Conservation (phyloP, 2,888 invertebrate species). For the Himalopsyche tibetana region DNA sequence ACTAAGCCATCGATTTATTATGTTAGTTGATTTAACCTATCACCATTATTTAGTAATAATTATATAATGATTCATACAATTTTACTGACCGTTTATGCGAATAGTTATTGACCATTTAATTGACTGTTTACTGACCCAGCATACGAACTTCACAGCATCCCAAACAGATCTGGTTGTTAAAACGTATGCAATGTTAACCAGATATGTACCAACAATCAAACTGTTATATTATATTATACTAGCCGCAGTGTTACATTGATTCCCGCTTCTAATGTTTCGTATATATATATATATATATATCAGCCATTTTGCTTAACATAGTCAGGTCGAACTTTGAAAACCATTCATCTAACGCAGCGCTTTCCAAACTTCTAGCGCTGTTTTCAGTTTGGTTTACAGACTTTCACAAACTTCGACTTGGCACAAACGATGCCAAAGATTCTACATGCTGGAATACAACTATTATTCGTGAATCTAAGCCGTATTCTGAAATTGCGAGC, state of each 20-base stretch:
- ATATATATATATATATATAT: neutral
- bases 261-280: neutral
- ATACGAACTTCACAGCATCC: too few species aligned
- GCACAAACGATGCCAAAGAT: slow-evolving; percentile 6
- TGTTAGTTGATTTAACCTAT: too few species aligned
- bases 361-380: slow-evolving; percentile 1
- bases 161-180: too few species aligned
- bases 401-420: neutral
- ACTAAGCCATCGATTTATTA: too few species aligned
- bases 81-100: too few species aligned
- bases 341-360: slow-evolving; percentile 26
- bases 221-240: too few species aligned
- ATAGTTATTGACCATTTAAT: too few species aligned
- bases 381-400: slow-evolving; percentile 20
- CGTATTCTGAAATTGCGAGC: neutral
- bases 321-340: slow-evolving; percentile 3
- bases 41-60: too few species aligned
- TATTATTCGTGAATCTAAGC: slow-evolving; percentile 15
- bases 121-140: too few species aligned
- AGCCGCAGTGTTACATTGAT: neutral
- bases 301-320: neutral
- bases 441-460: neutral
- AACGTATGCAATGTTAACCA: too few species aligned
- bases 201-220: too few species aligned
- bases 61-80: too few species aligned